Conservation (phyloP, 1,140 invertebrate genomes). For the Hylaeus anthracinus region DNA sequence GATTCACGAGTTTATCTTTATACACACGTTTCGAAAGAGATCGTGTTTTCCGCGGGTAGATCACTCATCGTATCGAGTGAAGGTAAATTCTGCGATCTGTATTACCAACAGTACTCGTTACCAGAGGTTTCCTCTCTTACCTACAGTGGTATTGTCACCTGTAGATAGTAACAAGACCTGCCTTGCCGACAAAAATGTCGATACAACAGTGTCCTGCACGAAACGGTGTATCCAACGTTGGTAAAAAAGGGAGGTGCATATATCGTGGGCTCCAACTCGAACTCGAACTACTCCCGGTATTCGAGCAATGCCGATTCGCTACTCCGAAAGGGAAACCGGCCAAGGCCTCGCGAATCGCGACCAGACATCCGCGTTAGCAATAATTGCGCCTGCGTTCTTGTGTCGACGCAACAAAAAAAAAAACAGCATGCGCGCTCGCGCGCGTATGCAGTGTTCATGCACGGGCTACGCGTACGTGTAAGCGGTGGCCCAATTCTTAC, state of each 20-base stretch:
- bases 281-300: not conserved
- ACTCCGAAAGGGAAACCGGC: constrained; percentile 77
- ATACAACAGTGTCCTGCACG: not conserved
- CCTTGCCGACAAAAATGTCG: constrained; percentile 12
- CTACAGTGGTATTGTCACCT: not conserved
- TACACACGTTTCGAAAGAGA: too few species aligned
- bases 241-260: not conserved
- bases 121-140: constrained; percentile 21
- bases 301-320: constrained; percentile 31
- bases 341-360: constrained; percentile 78
- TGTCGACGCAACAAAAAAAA: constrained; percentile 73
- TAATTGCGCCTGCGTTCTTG: constrained; percentile 74
- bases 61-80: not conserved
- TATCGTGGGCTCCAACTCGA: not conserved
- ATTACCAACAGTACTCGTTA: not conserved
- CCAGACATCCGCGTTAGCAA: constrained; percentile 79
- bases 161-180: not conserved
- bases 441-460: not conserved
- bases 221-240: not conserved
- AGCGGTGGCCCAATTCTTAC: constrained; percentile 75
- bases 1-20: not conserved
- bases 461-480: not conserved
- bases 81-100: not conserved
- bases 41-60: too few species aligned
- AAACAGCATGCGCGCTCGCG: constrained; percentile 47